A percentile compares a stretch with the other conserved stretches of the same genome.
Conservation (phyloP, 2,797 vertebrate species). For the Heterohyrax brucei region DNA sequence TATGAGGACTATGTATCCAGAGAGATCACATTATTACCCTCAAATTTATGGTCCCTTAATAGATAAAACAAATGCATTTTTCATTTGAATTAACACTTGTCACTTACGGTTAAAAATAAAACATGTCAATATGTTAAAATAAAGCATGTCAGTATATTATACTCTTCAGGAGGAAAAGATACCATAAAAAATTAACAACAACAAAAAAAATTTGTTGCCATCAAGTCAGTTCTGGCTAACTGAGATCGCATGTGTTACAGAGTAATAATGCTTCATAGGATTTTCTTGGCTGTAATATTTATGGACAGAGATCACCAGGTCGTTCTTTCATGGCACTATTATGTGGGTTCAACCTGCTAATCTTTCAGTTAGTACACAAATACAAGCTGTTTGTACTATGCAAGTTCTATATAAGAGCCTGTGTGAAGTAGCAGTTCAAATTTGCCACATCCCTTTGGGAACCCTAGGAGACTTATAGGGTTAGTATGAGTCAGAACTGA, state of each 20-base stretch:
- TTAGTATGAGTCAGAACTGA: too few species aligned
- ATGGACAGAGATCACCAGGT: background rate
- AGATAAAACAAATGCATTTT: slow-evolving; percentile 28
- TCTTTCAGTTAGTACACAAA: background rate
- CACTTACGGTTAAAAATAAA: slow-evolving; percentile 50
- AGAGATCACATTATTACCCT: background rate
- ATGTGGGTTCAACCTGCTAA: background rate
- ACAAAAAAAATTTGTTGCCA: too few species aligned
- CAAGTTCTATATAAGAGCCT: too few species aligned
- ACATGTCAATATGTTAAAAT: slow-evolving; percentile 28
- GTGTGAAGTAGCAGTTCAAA: too few species aligned
- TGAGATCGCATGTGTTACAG: too few species aligned
- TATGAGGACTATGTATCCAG: background rate
- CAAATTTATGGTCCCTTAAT: background rate
- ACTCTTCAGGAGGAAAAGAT: background rate
- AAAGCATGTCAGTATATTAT: slow-evolving; percentile 3
- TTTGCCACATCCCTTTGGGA: too few species aligned
- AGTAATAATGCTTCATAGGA: background rate
- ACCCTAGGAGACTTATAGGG: too few species aligned
- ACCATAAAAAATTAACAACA: too few species aligned
- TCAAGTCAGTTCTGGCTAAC: background rate
- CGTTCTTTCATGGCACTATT: background rate
- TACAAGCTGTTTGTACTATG: too few species aligned
- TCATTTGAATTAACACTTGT: slow-evolving; percentile 8
- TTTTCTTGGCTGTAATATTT: background rate